Evolutionary conservation across 2,113 vertebrate species (phyloP).

Genomic region (Globicephala melas): DNA sequence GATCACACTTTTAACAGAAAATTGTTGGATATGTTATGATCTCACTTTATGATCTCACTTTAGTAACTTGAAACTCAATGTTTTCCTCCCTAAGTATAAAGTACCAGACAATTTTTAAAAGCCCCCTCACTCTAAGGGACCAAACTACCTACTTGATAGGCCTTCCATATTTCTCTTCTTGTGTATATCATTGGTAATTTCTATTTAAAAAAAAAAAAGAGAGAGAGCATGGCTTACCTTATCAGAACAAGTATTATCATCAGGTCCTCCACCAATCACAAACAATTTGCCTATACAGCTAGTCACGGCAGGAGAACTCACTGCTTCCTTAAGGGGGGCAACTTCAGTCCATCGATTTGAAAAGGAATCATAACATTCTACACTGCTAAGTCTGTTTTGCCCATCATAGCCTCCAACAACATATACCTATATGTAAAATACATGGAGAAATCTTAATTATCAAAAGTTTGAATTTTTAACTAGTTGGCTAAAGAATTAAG

Average conservation of each 20-base stretch:
- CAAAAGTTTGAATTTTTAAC: neutral
- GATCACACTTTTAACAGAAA: neutral
- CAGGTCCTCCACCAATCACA: slow-evolving; percentile 96
- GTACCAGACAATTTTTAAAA: slow-evolving; percentile 16
- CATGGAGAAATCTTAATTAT: neutral
- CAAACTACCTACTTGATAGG: neutral
- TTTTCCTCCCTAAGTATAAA: neutral
- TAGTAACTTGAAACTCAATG: neutral
- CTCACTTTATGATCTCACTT: neutral
- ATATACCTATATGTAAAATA: slow-evolving; percentile 87
- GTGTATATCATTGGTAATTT: neutral
- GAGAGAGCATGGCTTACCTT: slow-evolving; percentile 85
- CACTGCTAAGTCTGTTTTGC: slow-evolving; percentile 95
- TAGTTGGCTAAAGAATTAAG: neutral
- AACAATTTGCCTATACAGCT: slow-evolving; percentile 95
- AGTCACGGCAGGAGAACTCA: slow-evolving; percentile 95
- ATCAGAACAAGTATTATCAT: slow-evolving; percentile 97
- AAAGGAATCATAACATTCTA: slow-evolving; percentile 97
- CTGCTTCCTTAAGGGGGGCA: slow-evolving; percentile 95
- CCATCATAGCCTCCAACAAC: slow-evolving; percentile 97
- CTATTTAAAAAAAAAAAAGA: neutral
- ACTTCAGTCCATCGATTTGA: slow-evolving; percentile 98
- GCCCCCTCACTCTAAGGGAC: neutral
- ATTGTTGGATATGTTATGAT: neutral
- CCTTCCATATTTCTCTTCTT: neutral